Evolutionary conservation across 2,888 invertebrate species (phyloP).

Genomic region (Gisinianus flammeolus): DNA sequence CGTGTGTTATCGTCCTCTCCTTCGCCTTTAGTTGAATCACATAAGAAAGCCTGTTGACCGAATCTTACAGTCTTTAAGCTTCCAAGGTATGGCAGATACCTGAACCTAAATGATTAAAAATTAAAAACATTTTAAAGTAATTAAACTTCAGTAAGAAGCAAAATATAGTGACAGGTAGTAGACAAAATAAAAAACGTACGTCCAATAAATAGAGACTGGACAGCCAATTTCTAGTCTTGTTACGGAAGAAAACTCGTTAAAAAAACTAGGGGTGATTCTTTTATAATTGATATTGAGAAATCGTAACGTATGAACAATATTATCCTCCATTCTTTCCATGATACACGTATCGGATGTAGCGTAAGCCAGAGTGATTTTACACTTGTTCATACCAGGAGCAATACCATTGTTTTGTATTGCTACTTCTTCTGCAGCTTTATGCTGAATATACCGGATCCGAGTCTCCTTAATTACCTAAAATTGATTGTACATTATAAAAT

Average conservation of each 20-base stretch:
- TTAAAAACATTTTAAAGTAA: neutral
- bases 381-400: neutral
- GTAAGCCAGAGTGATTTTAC: neutral
- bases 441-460: neutral
- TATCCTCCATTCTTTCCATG: slow-evolving; percentile 15
- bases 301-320: neutral
- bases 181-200: slow-evolving; percentile 7
- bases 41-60: slow-evolving; percentile 2
- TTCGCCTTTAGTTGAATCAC: neutral
- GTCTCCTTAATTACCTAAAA: slow-evolving; percentile 1
- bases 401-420: neutral
- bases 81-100: slow-evolving; percentile 1
- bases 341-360: neutral
- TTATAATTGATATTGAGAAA: slow-evolving; percentile 17
- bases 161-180: neutral
- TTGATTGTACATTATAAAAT: neutral
- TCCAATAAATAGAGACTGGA: slow-evolving; percentile 6
- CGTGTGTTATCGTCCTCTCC: neutral
- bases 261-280: slow-evolving; percentile 11
- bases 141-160: neutral
- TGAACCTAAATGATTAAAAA: slow-evolving; percentile 1
- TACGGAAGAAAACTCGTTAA: slow-evolving; percentile 8
- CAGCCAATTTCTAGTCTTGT: slow-evolving; percentile 27
- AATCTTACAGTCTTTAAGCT: neutral
- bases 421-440: neutral